Conservation (phyloP, 2,888 invertebrate species). For the Microdon myrmicae region DNA sequence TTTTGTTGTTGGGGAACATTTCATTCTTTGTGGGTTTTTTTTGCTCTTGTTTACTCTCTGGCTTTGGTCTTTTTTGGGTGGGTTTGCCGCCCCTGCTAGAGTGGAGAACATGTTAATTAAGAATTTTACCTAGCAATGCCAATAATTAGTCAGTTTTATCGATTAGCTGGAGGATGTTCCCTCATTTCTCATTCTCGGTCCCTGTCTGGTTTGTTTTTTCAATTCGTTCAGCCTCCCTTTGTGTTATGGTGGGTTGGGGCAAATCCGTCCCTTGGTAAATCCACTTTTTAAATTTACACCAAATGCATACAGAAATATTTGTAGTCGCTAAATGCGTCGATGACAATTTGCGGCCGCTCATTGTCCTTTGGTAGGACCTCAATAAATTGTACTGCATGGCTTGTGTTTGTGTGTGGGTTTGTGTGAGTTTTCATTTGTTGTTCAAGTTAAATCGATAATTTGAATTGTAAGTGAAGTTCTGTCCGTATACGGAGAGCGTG, state of each 20-base stretch:
- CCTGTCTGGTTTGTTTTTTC: conserved; percentile 9
- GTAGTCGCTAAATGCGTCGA: too few species aligned
- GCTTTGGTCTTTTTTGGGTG: conserved; percentile 19
- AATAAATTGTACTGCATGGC: conserved; percentile 10
- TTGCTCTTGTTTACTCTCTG: conserved; percentile 4
- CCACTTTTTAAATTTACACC: too few species aligned
- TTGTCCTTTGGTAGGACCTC: too few species aligned
- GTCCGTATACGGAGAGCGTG: background rate
- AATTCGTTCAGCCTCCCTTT: too few species aligned
- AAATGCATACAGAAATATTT: too few species aligned
- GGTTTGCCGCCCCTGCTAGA: conserved; percentile 50
- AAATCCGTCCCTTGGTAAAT: too few species aligned
- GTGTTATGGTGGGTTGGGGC: too few species aligned
- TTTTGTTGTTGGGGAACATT: background rate
- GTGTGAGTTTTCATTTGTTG: background rate
- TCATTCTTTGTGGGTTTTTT: conserved; percentile 8
- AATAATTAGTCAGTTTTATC: conserved; percentile 59
- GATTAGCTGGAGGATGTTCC: conserved; percentile 55
- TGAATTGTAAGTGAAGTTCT: conserved; percentile 26
- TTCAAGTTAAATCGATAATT: conserved; percentile 31
- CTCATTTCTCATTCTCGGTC: conserved; percentile 34
- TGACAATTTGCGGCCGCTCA: too few species aligned
- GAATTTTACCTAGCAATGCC: conserved; percentile 55
- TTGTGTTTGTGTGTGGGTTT: background rate
- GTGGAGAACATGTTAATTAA: conserved; percentile 57